These are phyloP conservation scores for Eupithecia vulgata DNA, from an alignment of 2,888 invertebrate species.

Conservation along the genomic window DNA sequence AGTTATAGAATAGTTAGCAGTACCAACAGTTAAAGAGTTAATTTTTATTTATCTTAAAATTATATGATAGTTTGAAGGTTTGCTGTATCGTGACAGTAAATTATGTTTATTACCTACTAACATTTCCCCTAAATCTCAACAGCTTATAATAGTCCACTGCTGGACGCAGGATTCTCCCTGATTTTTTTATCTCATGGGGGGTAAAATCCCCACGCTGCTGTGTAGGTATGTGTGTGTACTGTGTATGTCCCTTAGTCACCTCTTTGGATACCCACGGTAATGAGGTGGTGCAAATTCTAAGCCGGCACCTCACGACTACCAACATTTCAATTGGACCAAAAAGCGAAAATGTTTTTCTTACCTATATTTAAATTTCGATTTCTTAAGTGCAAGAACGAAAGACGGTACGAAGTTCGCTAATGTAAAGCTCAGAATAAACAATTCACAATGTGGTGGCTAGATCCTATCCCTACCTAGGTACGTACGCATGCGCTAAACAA, in stretches of 20 bases:
- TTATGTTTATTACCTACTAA: background rate
- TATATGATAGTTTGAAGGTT: background rate
- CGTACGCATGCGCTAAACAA: conserved; percentile 70
- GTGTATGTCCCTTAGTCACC: too few relatives aligned
- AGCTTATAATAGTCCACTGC: too few relatives aligned
- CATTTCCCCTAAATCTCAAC: too few relatives aligned
- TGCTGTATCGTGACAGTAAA: background rate
- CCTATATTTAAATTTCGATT: background rate
- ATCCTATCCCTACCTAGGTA: conserved; percentile 12
- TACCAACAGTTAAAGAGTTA: background rate
- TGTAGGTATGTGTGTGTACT: too few relatives aligned
- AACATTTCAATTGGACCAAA: background rate
- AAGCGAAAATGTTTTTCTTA: too few relatives aligned
- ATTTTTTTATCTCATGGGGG: too few relatives aligned
- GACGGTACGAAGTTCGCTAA: background rate
- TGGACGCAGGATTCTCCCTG: too few relatives aligned
- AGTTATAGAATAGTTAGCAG: conserved; percentile 13
- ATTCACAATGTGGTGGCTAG: conserved; percentile 7
- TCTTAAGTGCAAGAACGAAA: background rate
- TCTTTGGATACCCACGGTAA: too few relatives aligned
- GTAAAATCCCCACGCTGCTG: too few relatives aligned
- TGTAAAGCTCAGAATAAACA: background rate
- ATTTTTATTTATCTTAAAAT: background rate
- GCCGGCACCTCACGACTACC: too few relatives aligned
- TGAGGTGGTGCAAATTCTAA: too few relatives aligned